Percentiles rank a stretch among this genome's conserved stretches.
Evolutionary conservation across 1,140 invertebrate genomes (phyloP).

Genomic region (Zaprionus tsacasi): DNA sequence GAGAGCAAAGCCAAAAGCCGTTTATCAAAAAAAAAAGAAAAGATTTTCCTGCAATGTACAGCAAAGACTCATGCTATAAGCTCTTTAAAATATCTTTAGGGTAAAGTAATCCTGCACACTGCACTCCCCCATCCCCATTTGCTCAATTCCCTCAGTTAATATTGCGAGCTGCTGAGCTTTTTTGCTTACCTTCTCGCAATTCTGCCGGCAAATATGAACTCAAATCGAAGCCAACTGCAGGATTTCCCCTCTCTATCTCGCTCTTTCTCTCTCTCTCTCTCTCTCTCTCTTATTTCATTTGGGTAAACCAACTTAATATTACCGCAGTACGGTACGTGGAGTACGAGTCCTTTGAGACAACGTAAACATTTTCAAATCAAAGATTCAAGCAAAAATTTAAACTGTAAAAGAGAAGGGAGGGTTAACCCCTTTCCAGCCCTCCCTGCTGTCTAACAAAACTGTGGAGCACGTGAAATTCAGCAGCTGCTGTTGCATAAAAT

Average conservation of each 20-base stretch:
- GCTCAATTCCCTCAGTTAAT: neutral
- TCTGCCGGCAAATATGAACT: neutral
- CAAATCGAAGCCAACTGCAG: neutral
- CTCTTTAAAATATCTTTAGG: neutral
- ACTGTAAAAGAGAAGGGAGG: neutral
- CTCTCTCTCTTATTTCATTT: neutral
- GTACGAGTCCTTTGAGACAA: conserved; percentile 17
- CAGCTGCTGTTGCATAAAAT: conserved; percentile 70
- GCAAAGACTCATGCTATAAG: neutral
- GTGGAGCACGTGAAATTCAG: conserved; percentile 30
- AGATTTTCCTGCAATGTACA: neutral
- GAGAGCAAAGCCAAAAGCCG: neutral
- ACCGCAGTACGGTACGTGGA: neutral
- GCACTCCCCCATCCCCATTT: neutral
- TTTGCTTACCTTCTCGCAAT: neutral
- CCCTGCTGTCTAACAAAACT: neutral
- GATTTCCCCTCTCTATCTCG: neutral
- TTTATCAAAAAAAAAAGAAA: neutral
- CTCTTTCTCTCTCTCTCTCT: neutral
- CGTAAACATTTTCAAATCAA: conserved; percentile 53
- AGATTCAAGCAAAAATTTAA: conserved; percentile 44
- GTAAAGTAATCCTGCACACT: neutral
- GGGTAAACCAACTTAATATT: neutral
- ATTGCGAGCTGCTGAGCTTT: neutral
- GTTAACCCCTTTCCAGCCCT: no score